Evolutionary conservation across 2,113 vertebrate species (phyloP), one percentile per base, ranked within the genome.

Genomic region (Oreochromis niloticus): DNA sequence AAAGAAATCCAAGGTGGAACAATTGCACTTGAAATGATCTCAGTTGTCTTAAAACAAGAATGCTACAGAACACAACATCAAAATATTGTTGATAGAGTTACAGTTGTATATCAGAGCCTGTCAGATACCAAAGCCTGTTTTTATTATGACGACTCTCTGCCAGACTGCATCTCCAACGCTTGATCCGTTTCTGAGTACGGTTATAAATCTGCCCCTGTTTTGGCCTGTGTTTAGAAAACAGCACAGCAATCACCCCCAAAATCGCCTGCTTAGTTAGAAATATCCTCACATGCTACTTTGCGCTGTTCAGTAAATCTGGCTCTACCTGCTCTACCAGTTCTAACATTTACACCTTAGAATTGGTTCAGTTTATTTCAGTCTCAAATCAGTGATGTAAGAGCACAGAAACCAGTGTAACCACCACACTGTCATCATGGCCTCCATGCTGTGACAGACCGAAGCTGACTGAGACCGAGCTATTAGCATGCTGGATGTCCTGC

Each of bases 21-120:
- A 61, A 10, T 2, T 61, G 30, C 16, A 61, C 30, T 61, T 34
- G 8, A 61, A 61, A 0, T 3, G 1, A 61, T 34, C 0, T 61
- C 16, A 17, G 14, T 3, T 34, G 57, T 61, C 8, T 61, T 16
- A 61, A 61, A 61, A 9, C 8, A 61, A 61, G 5, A 61, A 61
- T 4, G n/a, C 57, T 6, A 19, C 57, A 61, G 57, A 61, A 19
- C 57, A 61, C 27, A 59, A 32, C 57, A 34, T 61, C 2, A 10
- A 17, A 59, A 34, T 34, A 34, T 34, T 61, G 57, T 34, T 61
- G 57, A 61, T 61, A 1, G 14, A 17, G 27, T 32, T 32, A 1
- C 57, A 17, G 57, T 17, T 61, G 27, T 0, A 0, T 14, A 61
- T 61, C 27, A 17, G 27, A 61, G 57, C 14, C 56, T 59, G 56